These are phyloP conservation scores for Auanema sp. DNA, from an alignment of 2,888 invertebrate genomes.

Conservation along the genomic window DNA sequence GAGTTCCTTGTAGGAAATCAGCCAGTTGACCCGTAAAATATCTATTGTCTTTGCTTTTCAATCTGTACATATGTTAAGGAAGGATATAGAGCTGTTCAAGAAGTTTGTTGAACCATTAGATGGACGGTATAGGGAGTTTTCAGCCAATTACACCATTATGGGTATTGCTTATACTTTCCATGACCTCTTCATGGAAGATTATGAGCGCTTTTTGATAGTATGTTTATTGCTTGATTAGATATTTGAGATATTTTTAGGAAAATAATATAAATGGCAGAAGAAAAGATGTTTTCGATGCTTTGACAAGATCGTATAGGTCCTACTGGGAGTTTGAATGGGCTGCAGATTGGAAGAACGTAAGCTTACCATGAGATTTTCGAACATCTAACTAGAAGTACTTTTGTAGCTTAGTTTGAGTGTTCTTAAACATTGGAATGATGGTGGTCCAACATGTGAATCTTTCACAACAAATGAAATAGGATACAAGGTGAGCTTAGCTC, in stretches of 20 bases:
- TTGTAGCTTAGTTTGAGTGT: slow-evolving; percentile 52
- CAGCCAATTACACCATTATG: slow-evolving; percentile 37
- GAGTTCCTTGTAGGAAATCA: slow-evolving; percentile 33
- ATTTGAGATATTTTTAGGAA: slow-evolving; percentile 14
- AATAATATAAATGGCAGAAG: slow-evolving; percentile 37
- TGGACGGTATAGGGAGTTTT: slow-evolving; percentile 37
- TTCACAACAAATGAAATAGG: slow-evolving; percentile 52
- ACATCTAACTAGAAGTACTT: neutral
- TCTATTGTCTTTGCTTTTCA: neutral
- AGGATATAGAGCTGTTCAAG: slow-evolving; percentile 35
- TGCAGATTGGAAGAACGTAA: slow-evolving; percentile 53
- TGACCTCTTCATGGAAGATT: slow-evolving; percentile 38
- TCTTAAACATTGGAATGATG: slow-evolving; percentile 54
- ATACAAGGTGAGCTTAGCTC: slow-evolving; percentile 26
- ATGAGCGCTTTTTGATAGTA: slow-evolving; percentile 33
- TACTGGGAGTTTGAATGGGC: slow-evolving; percentile 63
- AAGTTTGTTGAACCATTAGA: slow-evolving; percentile 42
- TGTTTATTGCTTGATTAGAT: neutral
- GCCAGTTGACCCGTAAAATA: slow-evolving; percentile 25
- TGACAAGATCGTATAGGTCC: slow-evolving; percentile 49
- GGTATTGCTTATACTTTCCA: slow-evolving; percentile 38
- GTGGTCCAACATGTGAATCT: slow-evolving; percentile 48
- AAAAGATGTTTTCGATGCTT: slow-evolving; percentile 45
- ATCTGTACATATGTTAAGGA: slow-evolving; percentile 18
- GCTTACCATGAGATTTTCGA: neutral